Base-by-base conservation (phyloP, 2,113 vertebrate species). In the Tyto alba region DNA sequence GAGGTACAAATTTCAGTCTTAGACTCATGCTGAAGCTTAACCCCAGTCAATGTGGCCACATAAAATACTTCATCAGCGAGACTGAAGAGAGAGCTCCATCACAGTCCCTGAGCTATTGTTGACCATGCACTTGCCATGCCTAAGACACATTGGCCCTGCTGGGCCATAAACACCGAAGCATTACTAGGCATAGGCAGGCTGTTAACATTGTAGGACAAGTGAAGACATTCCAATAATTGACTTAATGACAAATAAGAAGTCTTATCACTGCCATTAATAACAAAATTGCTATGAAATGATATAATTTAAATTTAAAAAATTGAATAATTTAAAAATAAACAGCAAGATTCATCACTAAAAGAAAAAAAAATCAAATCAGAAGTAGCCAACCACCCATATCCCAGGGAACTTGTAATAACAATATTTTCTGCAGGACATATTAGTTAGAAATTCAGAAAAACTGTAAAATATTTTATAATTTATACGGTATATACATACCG, bases 401-500 rank as follows among this genome's bases (percentile, higher is more conserved):
- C 96, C 83, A 97, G 85, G 93, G 87, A 98, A 97, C 90, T 97
- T 97, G 97, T 98, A 98, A 97, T 97, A 97, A 97, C 91, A 96
- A 85, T 97, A 97, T 97, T 98, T 98, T 97, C 95, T 98, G 97
- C 84, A 96, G 94, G 96, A 97, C 95, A 76, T 94, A 96, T 95
- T 97, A 97, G 94, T 98, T 91, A 88, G 94, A 98, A 97, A 97
- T 96, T 96, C 66, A 95, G 90, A 93, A 89, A 94, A 97, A 95
- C 94, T 18, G 93, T 93, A 92, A 96, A 97, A 97, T 95, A 97
- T 97, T 97, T 94, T 96, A 97, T 98, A 98, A 98, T 98, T 98
- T 97, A 98, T 98, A 97, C 98, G 95, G 75, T 96, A 96, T 97
- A 97, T 97, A 96, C 92, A 96, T 98, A 98, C 96, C 92, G 94